Conservation (phyloP, 2,888 invertebrate genomes). For the Parascotia fuliginaria region DNA sequence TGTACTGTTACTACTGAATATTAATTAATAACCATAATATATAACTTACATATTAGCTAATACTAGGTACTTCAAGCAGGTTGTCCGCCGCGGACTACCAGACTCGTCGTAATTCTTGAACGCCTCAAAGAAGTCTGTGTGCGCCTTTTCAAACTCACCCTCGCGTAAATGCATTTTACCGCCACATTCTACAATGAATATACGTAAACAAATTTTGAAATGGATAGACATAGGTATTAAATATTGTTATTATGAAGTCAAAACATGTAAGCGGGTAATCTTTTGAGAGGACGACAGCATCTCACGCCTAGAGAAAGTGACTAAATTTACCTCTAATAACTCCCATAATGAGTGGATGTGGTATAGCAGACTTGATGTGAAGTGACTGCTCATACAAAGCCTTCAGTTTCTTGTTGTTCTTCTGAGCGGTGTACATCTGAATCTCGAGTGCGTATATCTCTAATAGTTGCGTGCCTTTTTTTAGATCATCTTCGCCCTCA, state of each 20-base stretch:
- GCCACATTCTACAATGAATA: conserved; percentile 93
- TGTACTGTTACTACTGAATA: too few species aligned
- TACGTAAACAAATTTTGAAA: neutral
- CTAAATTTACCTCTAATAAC: conserved; percentile 94
- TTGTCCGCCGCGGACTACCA: conserved; percentile 97
- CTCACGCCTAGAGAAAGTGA: too few species aligned
- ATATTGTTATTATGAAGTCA: too few species aligned
- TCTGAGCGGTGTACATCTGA: conserved; percentile 99
- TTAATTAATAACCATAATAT: too few species aligned
- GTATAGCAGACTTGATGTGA: conserved; percentile 99
- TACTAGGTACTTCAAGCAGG: conserved; percentile 98
- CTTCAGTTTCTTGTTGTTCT: conserved; percentile 99
- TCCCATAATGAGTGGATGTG: conserved; percentile 99
- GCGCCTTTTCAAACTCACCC: conserved; percentile 99
- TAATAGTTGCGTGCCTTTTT: conserved; percentile 98
- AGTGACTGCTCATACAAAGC: conserved; percentile 98
- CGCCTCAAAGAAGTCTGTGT: conserved; percentile 99
- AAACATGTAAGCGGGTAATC: too few species aligned
- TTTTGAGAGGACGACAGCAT: too few species aligned
- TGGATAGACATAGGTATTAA: too few species aligned
- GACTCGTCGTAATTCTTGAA: conserved; percentile 99
- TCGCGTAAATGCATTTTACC: conserved; percentile 99
- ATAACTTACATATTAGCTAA: conserved; percentile 98
- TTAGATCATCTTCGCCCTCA: conserved; percentile 98
- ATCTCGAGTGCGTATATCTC: conserved; percentile 99